Percentiles rank a stretch among this genome's conserved stretches.
Evolutionary conservation across 2,797 vertebrate species (phyloP).

Genomic region (Gadopsis marmoratus): DNA sequence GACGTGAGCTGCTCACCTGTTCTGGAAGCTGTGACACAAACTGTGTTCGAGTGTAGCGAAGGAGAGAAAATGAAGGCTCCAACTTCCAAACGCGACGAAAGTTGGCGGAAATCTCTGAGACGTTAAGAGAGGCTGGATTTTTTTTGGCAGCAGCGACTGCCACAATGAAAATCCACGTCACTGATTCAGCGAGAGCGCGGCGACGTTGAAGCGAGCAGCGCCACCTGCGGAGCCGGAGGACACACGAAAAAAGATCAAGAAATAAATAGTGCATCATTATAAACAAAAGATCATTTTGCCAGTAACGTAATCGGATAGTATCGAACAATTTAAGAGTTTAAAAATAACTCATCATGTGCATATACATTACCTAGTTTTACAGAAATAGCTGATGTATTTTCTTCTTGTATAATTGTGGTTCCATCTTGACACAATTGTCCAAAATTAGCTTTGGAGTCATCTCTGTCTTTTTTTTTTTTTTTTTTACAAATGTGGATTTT

Average conservation of each 20-base stretch:
- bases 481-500: too few relatives aligned
- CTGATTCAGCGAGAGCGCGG: constrained; percentile 50
- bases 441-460: too few relatives aligned
- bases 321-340: too few relatives aligned
- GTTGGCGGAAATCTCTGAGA: background rate
- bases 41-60: background rate
- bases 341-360: too few relatives aligned
- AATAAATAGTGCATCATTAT: too few relatives aligned
- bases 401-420: too few relatives aligned
- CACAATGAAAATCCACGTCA: constrained; percentile 85
- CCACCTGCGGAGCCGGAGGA: constrained; percentile 67
- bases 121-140: background rate
- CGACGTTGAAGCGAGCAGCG: constrained; percentile 26
- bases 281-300: too few relatives aligned
- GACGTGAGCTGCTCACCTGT: constrained; percentile 56
- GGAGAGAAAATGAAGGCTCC: fast-evolving
- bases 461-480: too few relatives aligned
- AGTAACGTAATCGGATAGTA: too few relatives aligned
- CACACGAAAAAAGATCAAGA: background rate
- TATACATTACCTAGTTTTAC: too few relatives aligned
- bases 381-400: too few relatives aligned
- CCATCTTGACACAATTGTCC: too few relatives aligned
- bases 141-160: constrained; percentile 38
- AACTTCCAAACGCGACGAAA: constrained; percentile 9
- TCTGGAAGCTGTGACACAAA: background rate